Evolutionary conservation across 1,140 invertebrate genomes (phyloP).

Genomic region (Heliconius hewitsoni): DNA sequence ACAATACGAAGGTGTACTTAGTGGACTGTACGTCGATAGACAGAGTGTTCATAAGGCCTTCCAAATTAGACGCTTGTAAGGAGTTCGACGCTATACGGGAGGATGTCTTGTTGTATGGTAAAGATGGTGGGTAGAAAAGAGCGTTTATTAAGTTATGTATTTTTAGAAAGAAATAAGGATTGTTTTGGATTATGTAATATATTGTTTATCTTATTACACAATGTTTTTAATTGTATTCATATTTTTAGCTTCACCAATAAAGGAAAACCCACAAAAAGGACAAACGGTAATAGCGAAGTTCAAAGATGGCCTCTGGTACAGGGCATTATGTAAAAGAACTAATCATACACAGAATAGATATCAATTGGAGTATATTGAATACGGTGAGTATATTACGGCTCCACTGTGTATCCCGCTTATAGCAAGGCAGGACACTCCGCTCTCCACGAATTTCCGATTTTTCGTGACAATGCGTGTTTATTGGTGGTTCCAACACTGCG

Average conservation of each 20-base stretch:
- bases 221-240: neutral
- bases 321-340: slow-evolving; percentile 56
- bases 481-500: too few relatives aligned
- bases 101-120: slow-evolving; percentile 41
- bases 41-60: slow-evolving; percentile 44
- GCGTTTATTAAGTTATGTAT: too few relatives aligned
- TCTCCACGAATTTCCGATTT: neutral
- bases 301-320: slow-evolving; percentile 56
- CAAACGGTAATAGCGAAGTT: slow-evolving; percentile 53
- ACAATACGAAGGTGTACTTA: slow-evolving; percentile 43
- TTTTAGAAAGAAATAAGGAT: too few relatives aligned
- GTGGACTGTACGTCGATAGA: slow-evolving; percentile 44
- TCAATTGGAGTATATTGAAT: slow-evolving; percentile 62
- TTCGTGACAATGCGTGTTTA: neutral
- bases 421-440: neutral
- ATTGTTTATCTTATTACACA: too few relatives aligned
- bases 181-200: too few relatives aligned
- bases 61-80: slow-evolving; percentile 27
- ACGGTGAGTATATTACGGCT: slow-evolving; percentile 50
- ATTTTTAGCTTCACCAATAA: slow-evolving; percentile 48
- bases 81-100: slow-evolving; percentile 46
- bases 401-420: neutral
- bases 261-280: slow-evolving; percentile 50
- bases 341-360: slow-evolving; percentile 60
- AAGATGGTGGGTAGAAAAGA: slow-evolving; percentile 38